A percentile compares a stretch with the other conserved stretches of the same genome.
Evolutionary conservation across 1,140 invertebrate species (phyloP).

Genomic region (Drosophila pandora): DNA sequence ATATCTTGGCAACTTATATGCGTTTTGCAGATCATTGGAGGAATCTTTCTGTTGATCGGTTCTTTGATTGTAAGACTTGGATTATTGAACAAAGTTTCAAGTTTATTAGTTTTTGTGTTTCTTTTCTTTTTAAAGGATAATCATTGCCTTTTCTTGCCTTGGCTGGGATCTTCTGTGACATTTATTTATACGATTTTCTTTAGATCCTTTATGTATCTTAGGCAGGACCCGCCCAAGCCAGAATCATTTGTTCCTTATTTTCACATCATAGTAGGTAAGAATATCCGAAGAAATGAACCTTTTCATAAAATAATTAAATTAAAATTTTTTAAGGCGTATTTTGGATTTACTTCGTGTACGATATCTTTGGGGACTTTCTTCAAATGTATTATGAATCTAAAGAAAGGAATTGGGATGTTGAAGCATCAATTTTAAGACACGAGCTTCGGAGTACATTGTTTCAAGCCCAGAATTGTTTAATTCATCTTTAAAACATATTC

Average conservation of each 20-base stretch:
- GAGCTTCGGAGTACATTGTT: too few species aligned
- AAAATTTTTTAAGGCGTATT: constrained; percentile 19
- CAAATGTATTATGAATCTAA: constrained; percentile 2
- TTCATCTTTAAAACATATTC: too few species aligned
- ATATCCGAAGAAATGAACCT: background rate
- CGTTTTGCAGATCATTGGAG: constrained; percentile 42
- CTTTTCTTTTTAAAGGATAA: constrained; percentile 15
- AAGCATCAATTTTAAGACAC: background rate
- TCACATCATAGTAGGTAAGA: constrained; percentile 32
- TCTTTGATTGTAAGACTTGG: background rate
- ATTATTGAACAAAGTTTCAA: background rate
- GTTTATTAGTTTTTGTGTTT: background rate
- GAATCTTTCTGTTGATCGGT: constrained; percentile 8
- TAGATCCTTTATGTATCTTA: constrained; percentile 2
- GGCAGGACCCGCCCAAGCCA: background rate
- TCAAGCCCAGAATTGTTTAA: too few species aligned
- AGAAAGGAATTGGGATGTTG: background rate
- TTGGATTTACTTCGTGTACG: constrained; percentile 46
- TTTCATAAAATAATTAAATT: background rate
- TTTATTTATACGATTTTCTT: constrained; percentile 44
- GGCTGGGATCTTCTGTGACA: constrained; percentile 33
- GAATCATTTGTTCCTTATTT: background rate
- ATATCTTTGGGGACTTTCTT: constrained; percentile 38
- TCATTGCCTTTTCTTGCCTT: constrained; percentile 41
- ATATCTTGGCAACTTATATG: constrained; percentile 40